Conservation (phyloP, 2,797 vertebrate genomes). For the Ctenosaura bakeri region DNA sequence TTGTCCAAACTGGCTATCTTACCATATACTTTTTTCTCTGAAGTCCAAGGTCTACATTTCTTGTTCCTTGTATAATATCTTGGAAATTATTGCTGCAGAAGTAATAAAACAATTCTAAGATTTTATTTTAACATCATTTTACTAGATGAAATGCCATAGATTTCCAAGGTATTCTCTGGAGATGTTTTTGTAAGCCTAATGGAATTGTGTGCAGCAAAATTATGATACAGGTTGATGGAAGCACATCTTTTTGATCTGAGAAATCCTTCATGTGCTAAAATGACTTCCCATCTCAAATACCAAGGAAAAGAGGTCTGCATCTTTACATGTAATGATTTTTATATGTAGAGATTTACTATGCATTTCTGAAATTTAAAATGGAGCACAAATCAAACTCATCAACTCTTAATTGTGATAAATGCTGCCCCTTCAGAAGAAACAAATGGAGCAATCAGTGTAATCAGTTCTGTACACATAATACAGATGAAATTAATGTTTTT, state of each 20-base stretch:
- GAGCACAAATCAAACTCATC: slow-evolving; percentile 65
- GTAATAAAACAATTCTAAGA: not conserved
- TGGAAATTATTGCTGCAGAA: not conserved
- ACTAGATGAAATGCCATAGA: not conserved
- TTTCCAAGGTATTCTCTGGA: not conserved
- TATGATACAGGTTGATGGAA: not conserved
- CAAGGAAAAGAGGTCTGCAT: slow-evolving; percentile 34
- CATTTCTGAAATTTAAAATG: slow-evolving; percentile 61
- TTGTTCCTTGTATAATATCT: not conserved
- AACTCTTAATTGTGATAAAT: slow-evolving; percentile 73
- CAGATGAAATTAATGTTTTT: slow-evolving; percentile 66
- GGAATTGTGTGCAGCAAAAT: slow-evolving; percentile 15
- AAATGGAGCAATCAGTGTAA: slow-evolving; percentile 66
- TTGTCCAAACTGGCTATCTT: not conserved
- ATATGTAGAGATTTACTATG: slow-evolving; percentile 62
- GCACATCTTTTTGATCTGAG: slow-evolving; percentile 13
- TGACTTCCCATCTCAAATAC: not conserved
- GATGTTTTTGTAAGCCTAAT: slow-evolving; percentile 12
- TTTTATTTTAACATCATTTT: slow-evolving; percentile 2
- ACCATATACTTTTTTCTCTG: not conserved
- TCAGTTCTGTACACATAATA: slow-evolving; percentile 66
- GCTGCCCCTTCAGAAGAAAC: slow-evolving; percentile 46
- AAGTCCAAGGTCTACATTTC: not conserved
- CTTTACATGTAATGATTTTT: slow-evolving; percentile 58
- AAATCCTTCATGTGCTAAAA: not conserved